Evolutionary conservation across 2,888 invertebrate genomes (phyloP).

Genomic region (Campoletis raptor): DNA sequence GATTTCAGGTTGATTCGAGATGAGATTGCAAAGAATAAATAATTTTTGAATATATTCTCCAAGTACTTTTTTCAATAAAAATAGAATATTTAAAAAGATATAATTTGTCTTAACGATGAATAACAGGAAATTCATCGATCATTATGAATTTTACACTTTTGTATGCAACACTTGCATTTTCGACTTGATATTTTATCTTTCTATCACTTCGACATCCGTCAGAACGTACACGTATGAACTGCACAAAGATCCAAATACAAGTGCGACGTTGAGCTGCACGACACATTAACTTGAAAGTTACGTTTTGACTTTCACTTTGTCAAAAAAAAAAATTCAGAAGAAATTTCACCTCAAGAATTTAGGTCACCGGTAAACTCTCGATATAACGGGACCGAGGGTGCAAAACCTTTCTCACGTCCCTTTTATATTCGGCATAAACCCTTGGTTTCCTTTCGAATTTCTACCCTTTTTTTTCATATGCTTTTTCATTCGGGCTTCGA

Average conservation of each 20-base stretch:
- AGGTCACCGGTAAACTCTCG: constrained; percentile 60
- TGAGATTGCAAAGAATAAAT: neutral
- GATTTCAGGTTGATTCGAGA: neutral
- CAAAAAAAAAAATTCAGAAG: constrained; percentile 65
- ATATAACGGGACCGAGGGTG: constrained; percentile 38
- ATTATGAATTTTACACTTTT: neutral
- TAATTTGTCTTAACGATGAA: no score
- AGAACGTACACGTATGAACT: constrained; percentile 45
- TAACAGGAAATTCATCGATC: no score
- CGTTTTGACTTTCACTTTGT: constrained; percentile 63
- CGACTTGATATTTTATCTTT: neutral
- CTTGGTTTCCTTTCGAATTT: constrained; percentile 53
- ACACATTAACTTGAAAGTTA: constrained; percentile 14
- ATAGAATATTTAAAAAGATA: no score
- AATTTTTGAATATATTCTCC: neutral
- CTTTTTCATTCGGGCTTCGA: constrained; percentile 29
- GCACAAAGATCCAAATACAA: constrained; percentile 20
- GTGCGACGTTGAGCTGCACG: constrained; percentile 30
- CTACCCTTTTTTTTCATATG: constrained; percentile 53
- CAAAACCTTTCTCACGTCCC: constrained; percentile 35
- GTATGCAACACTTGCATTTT: neutral
- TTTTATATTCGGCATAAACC: constrained; percentile 37
- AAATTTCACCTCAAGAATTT: constrained; percentile 72
- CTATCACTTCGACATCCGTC: neutral
- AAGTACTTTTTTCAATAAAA: neutral